These are phyloP conservation scores for Bombus consobrinus DNA, from an alignment of 1,140 invertebrate species.

Conservation along the genomic window DNA sequence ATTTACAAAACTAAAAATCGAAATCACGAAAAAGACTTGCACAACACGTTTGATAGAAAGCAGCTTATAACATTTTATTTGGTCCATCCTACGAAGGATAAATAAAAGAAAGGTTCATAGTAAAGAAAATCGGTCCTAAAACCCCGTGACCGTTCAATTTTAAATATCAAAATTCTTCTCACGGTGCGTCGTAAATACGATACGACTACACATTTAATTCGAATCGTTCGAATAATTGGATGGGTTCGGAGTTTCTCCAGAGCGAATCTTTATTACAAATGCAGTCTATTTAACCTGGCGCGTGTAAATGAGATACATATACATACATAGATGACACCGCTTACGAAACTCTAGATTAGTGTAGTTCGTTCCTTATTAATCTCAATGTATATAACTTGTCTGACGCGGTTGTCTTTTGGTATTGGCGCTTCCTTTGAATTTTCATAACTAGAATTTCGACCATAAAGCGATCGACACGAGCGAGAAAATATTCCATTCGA, in stretches of 20 bases:
- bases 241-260: background rate
- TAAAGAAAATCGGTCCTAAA: background rate
- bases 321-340: background rate
- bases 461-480: background rate
- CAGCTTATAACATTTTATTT: too few species aligned
- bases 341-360: background rate
- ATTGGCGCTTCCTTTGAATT: background rate
- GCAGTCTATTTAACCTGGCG: background rate
- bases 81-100: too few species aligned
- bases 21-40: too few species aligned
- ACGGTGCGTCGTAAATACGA: background rate
- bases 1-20: too few species aligned
- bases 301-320: conserved; percentile 15
- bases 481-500: background rate
- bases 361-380: background rate
- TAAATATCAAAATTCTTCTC: background rate
- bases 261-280: conserved; percentile 1
- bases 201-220: background rate
- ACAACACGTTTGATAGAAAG: too few species aligned
- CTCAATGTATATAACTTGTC: background rate
- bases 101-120: background rate
- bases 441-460: conserved; percentile 14
- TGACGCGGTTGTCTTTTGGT: background rate
- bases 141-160: background rate
- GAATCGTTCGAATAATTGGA: conserved; percentile 21